Evolutionary conservation across 2,797 vertebrate genomes (phyloP).

Genomic region (Masticophis lateralis): DNA sequence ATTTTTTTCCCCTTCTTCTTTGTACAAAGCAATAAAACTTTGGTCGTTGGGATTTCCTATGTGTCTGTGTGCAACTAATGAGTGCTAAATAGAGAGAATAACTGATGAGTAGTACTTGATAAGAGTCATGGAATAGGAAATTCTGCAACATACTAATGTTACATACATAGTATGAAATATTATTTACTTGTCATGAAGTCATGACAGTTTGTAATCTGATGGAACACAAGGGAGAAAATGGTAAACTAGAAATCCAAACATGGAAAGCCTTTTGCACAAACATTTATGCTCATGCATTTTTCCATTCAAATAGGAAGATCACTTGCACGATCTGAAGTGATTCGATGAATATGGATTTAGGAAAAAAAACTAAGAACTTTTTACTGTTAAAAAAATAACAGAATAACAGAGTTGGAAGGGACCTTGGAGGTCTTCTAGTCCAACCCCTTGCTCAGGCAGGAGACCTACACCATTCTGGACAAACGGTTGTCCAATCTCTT

Average conservation of each 20-base stretch:
- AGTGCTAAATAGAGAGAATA: constrained; percentile 52
- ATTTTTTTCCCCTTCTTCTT: constrained; percentile 32
- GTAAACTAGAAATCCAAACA: constrained; percentile 49
- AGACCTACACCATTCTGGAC: neutral
- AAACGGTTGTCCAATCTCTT: neutral
- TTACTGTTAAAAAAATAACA: constrained; percentile 36
- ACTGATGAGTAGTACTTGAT: constrained; percentile 55
- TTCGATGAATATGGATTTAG: neutral
- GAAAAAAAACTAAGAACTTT: neutral
- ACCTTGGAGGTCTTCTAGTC: neutral
- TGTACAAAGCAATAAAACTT: constrained; percentile 50
- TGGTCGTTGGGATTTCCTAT: constrained; percentile 39
- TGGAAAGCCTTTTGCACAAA: constrained; percentile 30
- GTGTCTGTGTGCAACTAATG: constrained; percentile 56
- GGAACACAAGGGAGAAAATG: constrained; percentile 48
- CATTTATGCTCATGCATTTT: neutral
- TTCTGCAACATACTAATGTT: constrained; percentile 60
- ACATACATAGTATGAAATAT: constrained; percentile 58
- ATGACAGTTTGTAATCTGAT: constrained; percentile 55
- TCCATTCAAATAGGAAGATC: neutral
- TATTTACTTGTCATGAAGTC: constrained; percentile 68
- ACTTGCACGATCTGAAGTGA: neutral
- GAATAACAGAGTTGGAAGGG: neutral
- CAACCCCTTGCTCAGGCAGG: neutral
- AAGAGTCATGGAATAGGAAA: constrained; percentile 11